A percentile compares a stretch with the other conserved stretches of the same genome.
Evolutionary conservation across 2,888 invertebrate species (phyloP).

Genomic region (Pheosia tremula): DNA sequence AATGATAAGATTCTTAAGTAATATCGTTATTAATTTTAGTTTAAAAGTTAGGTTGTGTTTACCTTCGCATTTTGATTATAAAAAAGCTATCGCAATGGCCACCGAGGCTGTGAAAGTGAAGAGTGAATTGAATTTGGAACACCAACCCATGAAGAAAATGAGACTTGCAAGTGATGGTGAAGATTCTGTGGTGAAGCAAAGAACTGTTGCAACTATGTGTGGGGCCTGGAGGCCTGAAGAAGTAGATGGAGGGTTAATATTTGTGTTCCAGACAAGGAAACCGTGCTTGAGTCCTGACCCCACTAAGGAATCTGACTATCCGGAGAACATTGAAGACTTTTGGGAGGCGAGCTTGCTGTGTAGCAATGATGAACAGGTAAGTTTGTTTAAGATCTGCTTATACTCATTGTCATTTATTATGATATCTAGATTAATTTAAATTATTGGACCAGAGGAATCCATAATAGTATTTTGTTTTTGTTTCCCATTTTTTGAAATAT

Average conservation of each 20-base stretch:
- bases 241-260: slow-evolving; percentile 73
- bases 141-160: slow-evolving; percentile 62
- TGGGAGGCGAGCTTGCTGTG: slow-evolving; percentile 65
- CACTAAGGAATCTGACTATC: slow-evolving; percentile 65
- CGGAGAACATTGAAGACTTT: slow-evolving; percentile 79
- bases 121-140: slow-evolving; percentile 49
- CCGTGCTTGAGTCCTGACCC: slow-evolving; percentile 75
- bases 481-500: background rate
- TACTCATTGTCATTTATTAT: background rate
- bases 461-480: too few relatives aligned
- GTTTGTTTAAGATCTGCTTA: background rate
- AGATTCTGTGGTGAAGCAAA: slow-evolving; percentile 32
- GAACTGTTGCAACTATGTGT: slow-evolving; percentile 80
- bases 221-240: slow-evolving; percentile 80
- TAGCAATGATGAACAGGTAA: slow-evolving; percentile 64
- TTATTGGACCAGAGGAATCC: too few relatives aligned
- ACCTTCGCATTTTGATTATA: slow-evolving; percentile 11
- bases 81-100: slow-evolving; percentile 49
- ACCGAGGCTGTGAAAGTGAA: slow-evolving; percentile 49
- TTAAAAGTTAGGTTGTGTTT: slow-evolving; percentile 21
- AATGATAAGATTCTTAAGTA: slow-evolving; percentile 43
- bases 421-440: background rate
- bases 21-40: slow-evolving; percentile 27
- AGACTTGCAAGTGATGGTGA: slow-evolving; percentile 45
- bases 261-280: slow-evolving; percentile 69